A percentile compares a stretch with the other conserved stretches of the same genome.
Conservation (phyloP, 2,888 invertebrate genomes). For the Drosophila monieri region DNA sequence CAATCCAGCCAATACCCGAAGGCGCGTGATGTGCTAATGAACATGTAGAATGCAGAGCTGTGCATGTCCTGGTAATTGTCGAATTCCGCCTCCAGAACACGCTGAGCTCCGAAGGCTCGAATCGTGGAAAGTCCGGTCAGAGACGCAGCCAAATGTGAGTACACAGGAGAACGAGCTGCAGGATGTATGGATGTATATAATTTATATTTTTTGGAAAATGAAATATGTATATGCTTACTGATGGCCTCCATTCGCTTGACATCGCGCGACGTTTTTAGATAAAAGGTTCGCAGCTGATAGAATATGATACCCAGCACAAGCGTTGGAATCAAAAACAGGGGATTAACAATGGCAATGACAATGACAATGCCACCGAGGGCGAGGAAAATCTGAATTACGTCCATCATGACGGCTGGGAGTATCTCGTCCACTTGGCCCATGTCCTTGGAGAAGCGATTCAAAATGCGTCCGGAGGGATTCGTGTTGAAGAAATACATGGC, state of each 20-base stretch:
- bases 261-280: conserved; percentile 91
- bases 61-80: conserved; percentile 93
- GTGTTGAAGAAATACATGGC: conserved; percentile 95
- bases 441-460: conserved; percentile 96
- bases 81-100: conserved; percentile 90
- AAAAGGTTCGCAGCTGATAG: conserved; percentile 90
- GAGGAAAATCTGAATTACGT: conserved; percentile 89
- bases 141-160: conserved; percentile 95
- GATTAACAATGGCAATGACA: conserved; percentile 91
- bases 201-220: not conserved
- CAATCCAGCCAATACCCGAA: conserved; percentile 97
- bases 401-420: conserved; percentile 83
- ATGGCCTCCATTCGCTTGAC: conserved; percentile 92
- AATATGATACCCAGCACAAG: conserved; percentile 89
- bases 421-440: conserved; percentile 87
- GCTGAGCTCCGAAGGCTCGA: conserved; percentile 93
- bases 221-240: conserved; percentile 86
- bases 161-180: conserved; percentile 95
- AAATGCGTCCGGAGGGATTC: conserved; percentile 92
- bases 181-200: not conserved
- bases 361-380: conserved; percentile 91
- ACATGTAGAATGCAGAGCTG: conserved; percentile 96
- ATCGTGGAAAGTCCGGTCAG: conserved; percentile 96
- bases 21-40: conserved; percentile 94
- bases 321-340: conserved; percentile 89